Base-by-base conservation (phyloP, 2,113 vertebrate genomes). In the Tragelaphus scriptus region DNA sequence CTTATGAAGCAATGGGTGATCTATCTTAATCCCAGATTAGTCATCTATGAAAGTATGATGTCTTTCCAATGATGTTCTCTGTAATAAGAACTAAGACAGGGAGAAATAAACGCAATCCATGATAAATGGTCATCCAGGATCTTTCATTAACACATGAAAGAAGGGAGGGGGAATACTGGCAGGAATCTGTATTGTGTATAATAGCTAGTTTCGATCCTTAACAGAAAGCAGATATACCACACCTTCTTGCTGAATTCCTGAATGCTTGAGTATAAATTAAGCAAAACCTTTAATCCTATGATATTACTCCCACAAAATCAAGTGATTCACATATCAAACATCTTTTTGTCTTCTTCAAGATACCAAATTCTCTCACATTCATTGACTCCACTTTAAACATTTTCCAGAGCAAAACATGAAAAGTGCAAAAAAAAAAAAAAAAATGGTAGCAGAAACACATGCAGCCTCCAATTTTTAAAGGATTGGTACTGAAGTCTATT, bases 21-120 rank as follows among this genome's bases (percentile, higher is more conserved):
- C 91, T 94, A 49, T 98, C 97, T 98, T 98, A 97, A 98, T 98
- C 96, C 91, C 53, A 88, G 93, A 96, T 97, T 94, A 98, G 98
- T 97, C 97, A 97, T 97, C 98, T 97, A 95, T 97, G 98, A 97
- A 98, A 98, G 61, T 94, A 94, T 97, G 96, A 97, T 98, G 40
- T 91, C 88, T 97, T 96, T 89, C 56, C 95, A 97, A 87, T 95
- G 95, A 98, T 96, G 53, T 75, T 97, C 85, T 89, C 95, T 51
- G 84, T 96, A 97, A 94, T 97, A 90, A 97, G 96, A 96, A 96
- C 44, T 92, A 93, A 96, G 75, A 96, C 80, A 89, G 44, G 65
- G 87, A 90, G 85, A 97, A 97, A 95, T 93, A 94, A 95, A 91
- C 97, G 47, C 40, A 97, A 53, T 53, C 26, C 58, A 55, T 96